Conservation (phyloP, 2,797 vertebrate genomes). For the Argya squamiceps region DNA sequence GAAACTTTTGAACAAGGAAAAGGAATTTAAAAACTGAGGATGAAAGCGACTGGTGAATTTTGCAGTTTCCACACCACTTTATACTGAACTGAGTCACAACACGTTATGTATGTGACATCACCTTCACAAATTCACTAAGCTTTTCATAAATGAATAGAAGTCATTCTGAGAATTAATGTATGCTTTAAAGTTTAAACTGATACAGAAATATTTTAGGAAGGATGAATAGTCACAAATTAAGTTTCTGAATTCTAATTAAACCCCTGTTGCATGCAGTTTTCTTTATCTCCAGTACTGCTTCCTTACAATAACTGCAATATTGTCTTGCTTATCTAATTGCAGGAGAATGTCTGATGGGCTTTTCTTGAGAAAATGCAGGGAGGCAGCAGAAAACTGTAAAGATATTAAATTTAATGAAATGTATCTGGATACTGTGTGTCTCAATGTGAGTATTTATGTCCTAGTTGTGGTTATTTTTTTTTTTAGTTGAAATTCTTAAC, state of each 20-base stretch:
- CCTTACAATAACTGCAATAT: not conserved
- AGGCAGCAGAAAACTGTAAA: constrained; percentile 94
- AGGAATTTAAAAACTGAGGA: not conserved
- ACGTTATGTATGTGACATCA: rapidly evolving
- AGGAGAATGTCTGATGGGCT: constrained; percentile 99
- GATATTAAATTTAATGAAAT: constrained; percentile 98
- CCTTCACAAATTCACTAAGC: not conserved
- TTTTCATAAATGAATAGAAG: not conserved
- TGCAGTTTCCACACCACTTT: not conserved
- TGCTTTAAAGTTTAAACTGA: not conserved
- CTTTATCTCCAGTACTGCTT: not conserved
- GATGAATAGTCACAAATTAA: not conserved
- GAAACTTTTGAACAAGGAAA: not conserved
- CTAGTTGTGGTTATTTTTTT: not conserved
- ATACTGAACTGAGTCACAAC: not conserved
- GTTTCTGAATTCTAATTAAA: not conserved
- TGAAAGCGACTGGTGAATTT: not conserved
- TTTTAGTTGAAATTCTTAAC: not conserved
- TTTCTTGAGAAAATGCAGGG: constrained; percentile 93
- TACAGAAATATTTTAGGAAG: not conserved
- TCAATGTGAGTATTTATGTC: constrained; percentile 85
- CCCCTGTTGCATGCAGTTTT: not conserved
- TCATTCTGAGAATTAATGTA: not conserved
- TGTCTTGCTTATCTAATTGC: constrained; percentile 32
- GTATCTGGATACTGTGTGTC: constrained; percentile 97